Conservation (phyloP, 1,140 invertebrate species). For the Paramacrobiotus metropolitanus region DNA sequence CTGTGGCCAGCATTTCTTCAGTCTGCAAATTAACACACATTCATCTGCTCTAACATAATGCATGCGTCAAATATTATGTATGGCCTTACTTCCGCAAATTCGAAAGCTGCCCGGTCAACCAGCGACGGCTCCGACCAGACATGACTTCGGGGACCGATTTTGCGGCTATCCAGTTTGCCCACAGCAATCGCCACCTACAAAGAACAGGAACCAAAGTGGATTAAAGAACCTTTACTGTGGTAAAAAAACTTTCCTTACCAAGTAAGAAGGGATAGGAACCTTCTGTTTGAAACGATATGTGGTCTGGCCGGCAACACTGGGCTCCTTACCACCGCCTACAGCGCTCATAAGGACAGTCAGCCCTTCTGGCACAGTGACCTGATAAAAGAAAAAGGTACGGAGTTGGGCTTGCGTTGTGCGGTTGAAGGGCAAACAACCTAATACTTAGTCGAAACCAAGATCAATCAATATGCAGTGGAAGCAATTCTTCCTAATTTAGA, state of each 20-base stretch:
- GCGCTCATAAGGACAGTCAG: conserved; percentile 75
- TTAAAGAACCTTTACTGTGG: no score
- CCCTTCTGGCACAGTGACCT: conserved; percentile 45
- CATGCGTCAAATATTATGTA: background rate
- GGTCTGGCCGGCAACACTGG: conserved; percentile 9
- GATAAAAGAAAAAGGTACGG: no score
- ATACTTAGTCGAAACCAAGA: no score
- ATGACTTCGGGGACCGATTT: conserved; percentile 47
- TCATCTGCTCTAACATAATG: conserved; percentile 2
- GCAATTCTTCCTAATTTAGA: no score
- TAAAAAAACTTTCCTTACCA: no score
- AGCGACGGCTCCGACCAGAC: conserved; percentile 73
- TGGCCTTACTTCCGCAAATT: conserved; percentile 44
- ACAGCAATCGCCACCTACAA: conserved; percentile 50
- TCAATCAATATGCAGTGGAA: no score
- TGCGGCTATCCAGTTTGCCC: conserved; percentile 46
- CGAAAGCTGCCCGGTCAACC: conserved; percentile 54
- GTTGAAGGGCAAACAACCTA: no score
- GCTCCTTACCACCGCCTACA: conserved; percentile 28
- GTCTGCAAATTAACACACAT: conserved; percentile 17
- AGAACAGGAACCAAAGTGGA: no score
- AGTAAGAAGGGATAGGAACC: conserved; percentile 29
- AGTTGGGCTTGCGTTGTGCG: no score
- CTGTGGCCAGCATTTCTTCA: conserved; percentile 48
- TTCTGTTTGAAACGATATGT: conserved; percentile 45